These are phyloP conservation scores for Cryptomyrus ogoouensis DNA, from an alignment of 2,113 vertebrate species.

Conservation along the genomic window DNA sequence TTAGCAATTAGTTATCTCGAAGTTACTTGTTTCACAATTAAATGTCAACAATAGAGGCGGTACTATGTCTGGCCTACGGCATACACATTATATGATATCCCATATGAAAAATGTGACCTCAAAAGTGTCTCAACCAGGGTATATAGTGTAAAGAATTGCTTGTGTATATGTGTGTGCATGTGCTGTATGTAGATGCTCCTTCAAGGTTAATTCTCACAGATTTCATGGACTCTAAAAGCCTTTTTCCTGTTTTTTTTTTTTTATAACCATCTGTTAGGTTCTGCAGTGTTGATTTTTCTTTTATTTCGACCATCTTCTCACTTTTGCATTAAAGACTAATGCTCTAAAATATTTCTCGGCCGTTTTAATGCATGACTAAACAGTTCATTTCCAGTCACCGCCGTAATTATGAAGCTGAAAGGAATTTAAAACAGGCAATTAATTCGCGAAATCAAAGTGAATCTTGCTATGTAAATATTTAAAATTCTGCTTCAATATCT, in stretches of 20 bases:
- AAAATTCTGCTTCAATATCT: neutral
- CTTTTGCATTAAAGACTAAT: neutral
- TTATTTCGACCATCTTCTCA: neutral
- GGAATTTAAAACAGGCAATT: neutral
- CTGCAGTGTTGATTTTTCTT: neutral
- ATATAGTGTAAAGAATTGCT: neutral
- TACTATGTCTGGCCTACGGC: neutral
- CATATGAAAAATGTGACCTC: neutral
- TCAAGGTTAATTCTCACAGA: neutral
- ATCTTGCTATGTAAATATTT: neutral
- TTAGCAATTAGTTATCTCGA: neutral
- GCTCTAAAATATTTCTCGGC: neutral
- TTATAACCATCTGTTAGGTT: neutral
- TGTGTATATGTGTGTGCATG: neutral
- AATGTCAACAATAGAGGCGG: neutral
- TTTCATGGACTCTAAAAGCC: neutral
- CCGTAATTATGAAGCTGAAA: neutral
- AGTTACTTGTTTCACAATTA: neutral
- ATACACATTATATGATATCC: neutral
- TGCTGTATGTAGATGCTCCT: neutral
- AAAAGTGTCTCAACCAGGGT: neutral
- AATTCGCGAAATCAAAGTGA: neutral
- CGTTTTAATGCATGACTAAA: neutral
- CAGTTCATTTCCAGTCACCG: neutral
- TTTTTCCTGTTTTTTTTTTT: neutral